Evolutionary conservation across 2,113 vertebrate genomes (phyloP), one percentile per base, ranked within the genome.

Genomic region (Tachycineta bicolor): DNA sequence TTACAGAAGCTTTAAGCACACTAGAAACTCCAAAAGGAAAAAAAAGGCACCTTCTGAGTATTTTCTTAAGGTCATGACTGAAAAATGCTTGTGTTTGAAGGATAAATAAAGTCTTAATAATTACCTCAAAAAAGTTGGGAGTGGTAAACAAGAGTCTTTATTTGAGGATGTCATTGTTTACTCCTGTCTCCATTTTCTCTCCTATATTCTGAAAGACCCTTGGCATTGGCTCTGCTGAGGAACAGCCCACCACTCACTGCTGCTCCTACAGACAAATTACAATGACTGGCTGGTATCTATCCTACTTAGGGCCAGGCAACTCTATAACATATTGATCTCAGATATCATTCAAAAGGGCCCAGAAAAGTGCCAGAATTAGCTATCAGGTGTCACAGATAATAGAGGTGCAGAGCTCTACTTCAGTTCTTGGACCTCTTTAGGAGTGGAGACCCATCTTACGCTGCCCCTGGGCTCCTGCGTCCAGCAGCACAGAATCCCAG

Each of bases 401-500:
- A 53, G 49, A 76, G 37, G 9, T 75, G 22, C 69, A 82, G 65
- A 74, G 46, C 43, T 77, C 41, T 65, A 4, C 10, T 47, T 73
- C 14, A 14, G 19, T 89, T 22, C 33, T 44, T 39, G 52, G 60
- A 82, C 11, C 16, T 78, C 31, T 46, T 56, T 22, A 14, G 53
- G 67, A 85, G 24, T 24, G 22, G 22, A 83, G 71, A 47, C 11
- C 6, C 20, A 37, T 5, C 31, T 29, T 29, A 58, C 1, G 41
- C 22, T 62, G 50, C 14, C 46, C 5, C 37, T 28, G 82, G 56
- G 24, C 10, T 29, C n/a, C 1, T 13, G 41, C 6, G 20, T 4
- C 11, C 41, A 55, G 62, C 34, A 23, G 18, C 0, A 0, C 33
- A 50, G 16, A 19, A 47, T 39, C 25, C 59, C 50, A 59, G 50